Conservation (phyloP, 2,797 vertebrate species). For the Malacoraja senta region DNA sequence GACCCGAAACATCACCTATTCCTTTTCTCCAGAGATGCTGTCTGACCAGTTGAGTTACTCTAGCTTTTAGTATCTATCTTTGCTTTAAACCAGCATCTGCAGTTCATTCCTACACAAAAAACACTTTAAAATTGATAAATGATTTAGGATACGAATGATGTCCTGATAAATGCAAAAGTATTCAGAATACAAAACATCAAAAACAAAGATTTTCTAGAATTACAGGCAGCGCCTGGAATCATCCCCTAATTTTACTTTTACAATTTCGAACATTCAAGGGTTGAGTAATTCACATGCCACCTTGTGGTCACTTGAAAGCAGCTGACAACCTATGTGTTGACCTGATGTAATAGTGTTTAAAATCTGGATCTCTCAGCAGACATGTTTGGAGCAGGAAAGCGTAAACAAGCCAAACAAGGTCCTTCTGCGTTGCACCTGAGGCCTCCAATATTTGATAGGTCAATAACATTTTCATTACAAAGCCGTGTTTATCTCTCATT, state of each 20-base stretch:
- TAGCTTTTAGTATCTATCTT: too few species aligned
- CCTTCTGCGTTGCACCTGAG: slow-evolving; percentile 29
- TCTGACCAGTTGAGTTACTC: too few species aligned
- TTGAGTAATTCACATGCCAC: background rate
- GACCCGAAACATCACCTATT: too few species aligned
- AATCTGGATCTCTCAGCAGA: background rate
- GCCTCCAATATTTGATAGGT: slow-evolving; percentile 15
- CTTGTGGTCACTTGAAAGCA: background rate
- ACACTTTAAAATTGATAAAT: too few species aligned
- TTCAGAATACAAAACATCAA: background rate
- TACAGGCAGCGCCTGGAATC: background rate
- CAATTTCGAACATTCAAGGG: background rate
- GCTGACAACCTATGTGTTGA: background rate
- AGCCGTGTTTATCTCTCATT: slow-evolving; percentile 27
- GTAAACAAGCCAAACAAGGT: slow-evolving; percentile 19
- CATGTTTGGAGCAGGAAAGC: background rate
- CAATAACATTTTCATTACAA: slow-evolving; percentile 30
- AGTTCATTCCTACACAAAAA: too few species aligned
- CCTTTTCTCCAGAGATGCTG: too few species aligned
- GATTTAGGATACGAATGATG: too few species aligned
- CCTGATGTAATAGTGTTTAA: background rate
- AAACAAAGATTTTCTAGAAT: background rate
- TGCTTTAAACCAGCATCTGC: too few species aligned
- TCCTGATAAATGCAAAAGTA: background rate
- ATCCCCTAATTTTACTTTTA: background rate